Base-by-base conservation (phyloP, 2,113 vertebrate genomes). In the Dipodomys merriami region DNA sequence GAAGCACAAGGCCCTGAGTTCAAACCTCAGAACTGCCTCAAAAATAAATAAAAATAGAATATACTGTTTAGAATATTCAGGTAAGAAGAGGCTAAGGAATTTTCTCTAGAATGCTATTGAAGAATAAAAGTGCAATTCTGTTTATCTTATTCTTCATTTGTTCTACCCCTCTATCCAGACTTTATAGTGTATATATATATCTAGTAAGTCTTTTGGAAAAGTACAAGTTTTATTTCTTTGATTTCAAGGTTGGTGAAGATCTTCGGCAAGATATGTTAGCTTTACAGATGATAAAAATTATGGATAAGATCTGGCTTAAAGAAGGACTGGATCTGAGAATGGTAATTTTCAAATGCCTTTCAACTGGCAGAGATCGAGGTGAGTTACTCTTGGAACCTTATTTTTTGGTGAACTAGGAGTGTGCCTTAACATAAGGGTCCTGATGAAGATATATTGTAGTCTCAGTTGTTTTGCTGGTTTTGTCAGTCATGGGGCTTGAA, bases 221-320 rank as follows among this genome's bases (percentile, higher is more conserved):
- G 30, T 77, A 2, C 65, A 74, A 16, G 29, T 94, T 95, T 86
- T 20, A 4, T 18, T 73, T 88, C 35, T 65, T 97, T 92, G 8
- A 74, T 95, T 96, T 95, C 74, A 95, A 99, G 99, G 99, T 99
- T 83, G 99, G 99, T 84, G 99, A 99, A 96, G 99, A 99, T 97
- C 97, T 99, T 95, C 98, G 99, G 57, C 99, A 99, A 98, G 99
- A 99, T 97, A 99, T 99, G 99, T 95, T 99, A 96, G 99, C 99
- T 69, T 98, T 99, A 67, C 99, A 99, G 97, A 99, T 99, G 99
- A 99, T 99, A 97, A 99, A 99, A 88, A 99, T 99, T 83, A 99
- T 99, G 99, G 99, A 99, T 97, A 99, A 99, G 92, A 99, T 99
- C 95, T 99, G 99, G 99, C 98, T 99, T 95, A 99, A 99, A 97